Conservation (phyloP, 1,140 invertebrate genomes). For the Tetranychus urticae region DNA sequence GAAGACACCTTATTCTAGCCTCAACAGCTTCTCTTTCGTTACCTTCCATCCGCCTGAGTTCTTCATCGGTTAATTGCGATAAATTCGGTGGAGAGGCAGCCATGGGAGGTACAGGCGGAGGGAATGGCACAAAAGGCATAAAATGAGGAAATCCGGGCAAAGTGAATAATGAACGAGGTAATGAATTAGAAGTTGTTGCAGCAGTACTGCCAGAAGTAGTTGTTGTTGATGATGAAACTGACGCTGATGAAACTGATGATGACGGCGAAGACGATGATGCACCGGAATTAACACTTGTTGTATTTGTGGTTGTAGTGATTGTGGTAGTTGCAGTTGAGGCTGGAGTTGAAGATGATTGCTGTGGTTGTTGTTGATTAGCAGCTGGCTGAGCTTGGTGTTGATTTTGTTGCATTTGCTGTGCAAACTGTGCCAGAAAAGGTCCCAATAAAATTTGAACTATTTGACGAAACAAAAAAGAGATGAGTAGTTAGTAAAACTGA, state of each 20-base stretch:
- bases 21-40: conserved; percentile 59
- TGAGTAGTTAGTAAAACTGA: neutral
- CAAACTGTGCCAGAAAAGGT: neutral
- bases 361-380: neutral
- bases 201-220: neutral
- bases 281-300: neutral
- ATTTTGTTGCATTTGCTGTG: neutral
- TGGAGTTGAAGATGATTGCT: neutral
- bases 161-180: neutral
- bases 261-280: neutral
- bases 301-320: neutral
- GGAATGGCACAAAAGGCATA: conserved; percentile 13
- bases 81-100: conserved; percentile 43
- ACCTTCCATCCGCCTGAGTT: conserved; percentile 66
- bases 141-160: conserved; percentile 10
- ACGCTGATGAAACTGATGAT: neutral
- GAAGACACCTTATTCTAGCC: conserved; percentile 56
- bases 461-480: neutral
- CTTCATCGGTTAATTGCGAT: conserved; percentile 46
- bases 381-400: neutral
- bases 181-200: neutral
- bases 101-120: conserved; percentile 14
- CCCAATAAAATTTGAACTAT: neutral
- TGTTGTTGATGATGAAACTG: conserved; percentile 8
- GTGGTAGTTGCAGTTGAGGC: conserved; percentile 9